A percentile compares a stretch with the other conserved stretches of the same genome.
These are phyloP conservation scores for Gobionotothen gibberifrons DNA, from an alignment of 2,797 vertebrate genomes.

Conservation along the genomic window DNA sequence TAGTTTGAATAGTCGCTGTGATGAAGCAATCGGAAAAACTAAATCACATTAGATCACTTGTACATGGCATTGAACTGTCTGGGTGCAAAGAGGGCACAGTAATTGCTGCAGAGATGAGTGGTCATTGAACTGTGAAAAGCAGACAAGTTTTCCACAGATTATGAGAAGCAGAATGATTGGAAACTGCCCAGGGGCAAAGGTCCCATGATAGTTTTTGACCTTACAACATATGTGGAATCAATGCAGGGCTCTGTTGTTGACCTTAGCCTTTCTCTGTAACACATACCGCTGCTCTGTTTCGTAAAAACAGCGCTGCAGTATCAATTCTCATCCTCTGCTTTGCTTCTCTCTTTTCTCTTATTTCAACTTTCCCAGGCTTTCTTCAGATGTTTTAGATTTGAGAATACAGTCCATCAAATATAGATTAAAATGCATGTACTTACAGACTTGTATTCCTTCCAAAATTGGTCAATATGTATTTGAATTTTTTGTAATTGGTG, in stretches of 20 bases:
- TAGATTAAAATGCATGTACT: no score
- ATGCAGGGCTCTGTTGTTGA: conserved; percentile 72
- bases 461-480: background rate
- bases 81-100: conserved; percentile 57
- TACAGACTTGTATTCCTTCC: no score
- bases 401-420: no score
- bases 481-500: no score
- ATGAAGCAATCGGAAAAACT: conserved; percentile 26
- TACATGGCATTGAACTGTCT: conserved; percentile 67
- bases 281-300: conserved; percentile 42
- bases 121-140: conserved; percentile 75
- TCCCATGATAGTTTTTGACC: conserved; percentile 73
- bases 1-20: conserved; percentile 11
- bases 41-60: conserved; percentile 71
- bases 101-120: conserved; percentile 71
- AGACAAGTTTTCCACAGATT: conserved; percentile 73
- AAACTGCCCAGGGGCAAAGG: conserved; percentile 73
- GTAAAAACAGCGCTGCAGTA: conserved; percentile 29
- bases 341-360: background rate
- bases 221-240: conserved; percentile 69
- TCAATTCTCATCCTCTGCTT: background rate
- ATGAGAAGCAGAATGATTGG: conserved; percentile 72
- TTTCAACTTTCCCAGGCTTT: conserved; percentile 14
- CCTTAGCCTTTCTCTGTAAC: conserved; percentile 50
- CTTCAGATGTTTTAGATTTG: conserved; percentile 12